Conservation (phyloP, 2,113 vertebrate genomes). For the Ailuropoda melanoleuca region DNA sequence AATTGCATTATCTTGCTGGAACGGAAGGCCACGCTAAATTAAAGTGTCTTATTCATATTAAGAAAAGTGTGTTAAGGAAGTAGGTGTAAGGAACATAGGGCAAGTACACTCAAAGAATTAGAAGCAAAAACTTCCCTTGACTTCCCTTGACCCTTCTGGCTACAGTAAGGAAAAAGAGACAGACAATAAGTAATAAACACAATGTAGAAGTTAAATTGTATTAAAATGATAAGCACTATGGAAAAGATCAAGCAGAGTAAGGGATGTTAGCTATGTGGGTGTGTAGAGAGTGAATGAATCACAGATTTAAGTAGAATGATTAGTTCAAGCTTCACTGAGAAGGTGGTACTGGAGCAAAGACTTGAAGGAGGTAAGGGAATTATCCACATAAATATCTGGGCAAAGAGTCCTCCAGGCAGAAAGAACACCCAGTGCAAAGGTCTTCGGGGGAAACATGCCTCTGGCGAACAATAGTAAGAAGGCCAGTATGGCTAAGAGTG, state of each 20-base stretch:
- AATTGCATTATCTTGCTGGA: background rate
- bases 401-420: background rate
- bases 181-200: background rate
- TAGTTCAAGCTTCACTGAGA: background rate
- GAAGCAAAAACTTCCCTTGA: background rate
- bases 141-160: background rate
- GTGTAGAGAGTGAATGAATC: background rate
- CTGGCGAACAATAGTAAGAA: background rate
- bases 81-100: background rate
- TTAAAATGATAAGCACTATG: background rate
- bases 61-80: background rate
- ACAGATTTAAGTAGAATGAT: background rate
- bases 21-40: background rate
- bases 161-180: background rate
- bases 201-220: background rate
- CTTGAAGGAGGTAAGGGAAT: background rate
- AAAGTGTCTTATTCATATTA: background rate
- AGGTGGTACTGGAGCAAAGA: background rate
- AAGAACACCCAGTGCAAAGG: background rate
- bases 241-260: background rate
- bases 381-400: background rate
- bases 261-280: background rate
- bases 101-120: background rate
- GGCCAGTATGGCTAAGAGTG: background rate
- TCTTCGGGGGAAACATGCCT: background rate